Percentiles rank a stretch among this genome's conserved stretches.
Evolutionary conservation across 2,797 vertebrate species (phyloP).

Genomic region (Myiothlypis coronata): DNA sequence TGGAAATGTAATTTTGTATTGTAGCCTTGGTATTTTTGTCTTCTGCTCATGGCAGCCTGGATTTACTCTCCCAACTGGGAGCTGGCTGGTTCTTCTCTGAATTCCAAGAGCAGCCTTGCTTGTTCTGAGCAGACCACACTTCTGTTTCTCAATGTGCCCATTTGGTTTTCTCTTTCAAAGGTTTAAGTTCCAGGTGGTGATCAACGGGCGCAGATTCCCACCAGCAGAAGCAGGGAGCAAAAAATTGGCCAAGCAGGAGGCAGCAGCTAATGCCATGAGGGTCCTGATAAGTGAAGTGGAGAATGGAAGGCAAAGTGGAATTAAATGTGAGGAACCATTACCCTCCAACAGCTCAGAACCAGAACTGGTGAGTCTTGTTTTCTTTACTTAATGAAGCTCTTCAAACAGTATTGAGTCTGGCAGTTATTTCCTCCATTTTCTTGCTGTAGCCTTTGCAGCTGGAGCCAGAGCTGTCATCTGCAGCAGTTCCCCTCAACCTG

Average conservation of each 20-base stretch:
- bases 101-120: neutral
- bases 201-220: slow-evolving; percentile 86
- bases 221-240: slow-evolving; percentile 92
- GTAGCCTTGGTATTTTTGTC: neutral
- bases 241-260: slow-evolving; percentile 93
- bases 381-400: neutral
- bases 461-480: slow-evolving; percentile 16
- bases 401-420: neutral
- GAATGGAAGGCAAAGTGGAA: neutral
- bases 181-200: slow-evolving; percentile 94
- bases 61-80: neutral
- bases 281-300: slow-evolving; percentile 81
- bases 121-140: neutral
- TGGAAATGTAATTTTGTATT: rapidly evolving
- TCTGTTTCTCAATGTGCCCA: neutral
- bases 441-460: neutral
- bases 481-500: slow-evolving; percentile 52
- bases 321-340: neutral
- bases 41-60: neutral
- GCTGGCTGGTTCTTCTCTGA: neutral
- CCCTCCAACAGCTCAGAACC: neutral
- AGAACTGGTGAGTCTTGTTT: slow-evolving; percentile 12
- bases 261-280: slow-evolving; percentile 85
- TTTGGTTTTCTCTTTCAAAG: slow-evolving; percentile 67
- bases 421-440: neutral